Evolutionary conservation across 2,113 vertebrate species (phyloP).

Genomic region (Stigmatopora argus): DNA sequence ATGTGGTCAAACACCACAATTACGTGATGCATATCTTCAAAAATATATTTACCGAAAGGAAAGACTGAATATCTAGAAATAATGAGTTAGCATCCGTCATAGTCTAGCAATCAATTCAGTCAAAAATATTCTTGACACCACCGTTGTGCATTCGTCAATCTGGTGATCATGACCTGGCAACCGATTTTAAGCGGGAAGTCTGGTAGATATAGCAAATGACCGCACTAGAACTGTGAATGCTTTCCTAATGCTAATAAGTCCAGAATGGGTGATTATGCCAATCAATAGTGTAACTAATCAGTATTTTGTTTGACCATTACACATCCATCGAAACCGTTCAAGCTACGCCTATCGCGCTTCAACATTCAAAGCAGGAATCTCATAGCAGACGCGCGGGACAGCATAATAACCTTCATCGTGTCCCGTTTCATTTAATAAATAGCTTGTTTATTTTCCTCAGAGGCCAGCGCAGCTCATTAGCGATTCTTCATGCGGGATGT

Average conservation of each 20-base stretch:
- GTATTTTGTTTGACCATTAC: background rate
- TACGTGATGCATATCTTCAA: too few relatives aligned
- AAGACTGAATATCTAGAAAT: too few relatives aligned
- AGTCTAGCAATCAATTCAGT: too few relatives aligned
- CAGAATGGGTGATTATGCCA: slow-evolving; percentile 35
- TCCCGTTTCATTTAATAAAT: slow-evolving; percentile 54
- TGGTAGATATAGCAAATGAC: background rate
- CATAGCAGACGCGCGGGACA: slow-evolving; percentile 13
- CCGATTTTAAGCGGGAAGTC: too few relatives aligned
- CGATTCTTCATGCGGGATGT: slow-evolving; percentile 51
- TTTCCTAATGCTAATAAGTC: background rate
- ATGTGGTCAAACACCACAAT: too few relatives aligned
- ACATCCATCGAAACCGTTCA: background rate
- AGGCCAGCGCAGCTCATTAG: slow-evolving; percentile 50
- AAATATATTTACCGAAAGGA: too few relatives aligned
- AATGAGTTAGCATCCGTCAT: too few relatives aligned
- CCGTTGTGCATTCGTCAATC: too few relatives aligned
- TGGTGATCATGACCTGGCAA: too few relatives aligned
- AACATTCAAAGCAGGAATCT: slow-evolving; percentile 34
- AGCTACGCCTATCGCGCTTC: slow-evolving; percentile 24
- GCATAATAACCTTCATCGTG: slow-evolving; percentile 45
- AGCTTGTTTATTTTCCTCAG: slow-evolving; percentile 52
- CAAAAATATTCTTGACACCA: too few relatives aligned
- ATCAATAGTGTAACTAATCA: slow-evolving; percentile 38
- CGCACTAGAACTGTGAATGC: background rate